phyloP scores from a whole-genome alignment of 2,113 vertebrate genomes.

The Ciconia maguari region DNA sequence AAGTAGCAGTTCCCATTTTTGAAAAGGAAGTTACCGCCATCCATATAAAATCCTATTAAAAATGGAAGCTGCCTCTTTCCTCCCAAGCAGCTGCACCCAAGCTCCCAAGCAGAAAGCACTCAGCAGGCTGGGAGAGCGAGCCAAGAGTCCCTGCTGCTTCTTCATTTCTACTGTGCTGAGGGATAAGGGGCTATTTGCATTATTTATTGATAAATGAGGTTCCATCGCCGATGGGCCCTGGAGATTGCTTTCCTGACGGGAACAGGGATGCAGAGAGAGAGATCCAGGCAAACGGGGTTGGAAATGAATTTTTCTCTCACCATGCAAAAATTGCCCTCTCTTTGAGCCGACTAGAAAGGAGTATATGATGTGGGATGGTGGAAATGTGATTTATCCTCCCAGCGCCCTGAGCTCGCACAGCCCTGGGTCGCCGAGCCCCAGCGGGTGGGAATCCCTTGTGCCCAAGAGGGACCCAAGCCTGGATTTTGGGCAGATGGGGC shows the following conservation, averaged over 20 bases:
- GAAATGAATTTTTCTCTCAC: neutral
- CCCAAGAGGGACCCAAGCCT: neutral
- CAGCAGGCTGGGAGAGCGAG: neutral
- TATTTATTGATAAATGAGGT: neutral
- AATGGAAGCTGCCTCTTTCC: neutral
- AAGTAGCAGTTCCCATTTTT: neutral
- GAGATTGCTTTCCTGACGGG: neutral
- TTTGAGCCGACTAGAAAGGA: rapidly evolving
- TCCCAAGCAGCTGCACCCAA: neutral
- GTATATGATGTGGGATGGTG: neutral
- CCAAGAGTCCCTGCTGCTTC: neutral
- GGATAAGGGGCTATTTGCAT: neutral
- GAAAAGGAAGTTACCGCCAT: neutral
- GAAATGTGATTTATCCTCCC: neutral
- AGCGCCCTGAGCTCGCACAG: neutral
- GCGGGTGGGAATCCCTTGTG: neutral
- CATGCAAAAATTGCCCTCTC: too few relatives aligned
- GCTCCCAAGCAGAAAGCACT: neutral
- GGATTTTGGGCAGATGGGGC: rapidly evolving
- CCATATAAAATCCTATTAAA: neutral
- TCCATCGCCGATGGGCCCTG: rapidly evolving
- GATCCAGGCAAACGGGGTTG: rapidly evolving
- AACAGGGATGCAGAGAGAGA: neutral
- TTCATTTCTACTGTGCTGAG: neutral
- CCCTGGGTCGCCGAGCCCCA: neutral